phyloP scores from a whole-genome alignment of 2,113 vertebrate species.

The Platanista minor region DNA sequence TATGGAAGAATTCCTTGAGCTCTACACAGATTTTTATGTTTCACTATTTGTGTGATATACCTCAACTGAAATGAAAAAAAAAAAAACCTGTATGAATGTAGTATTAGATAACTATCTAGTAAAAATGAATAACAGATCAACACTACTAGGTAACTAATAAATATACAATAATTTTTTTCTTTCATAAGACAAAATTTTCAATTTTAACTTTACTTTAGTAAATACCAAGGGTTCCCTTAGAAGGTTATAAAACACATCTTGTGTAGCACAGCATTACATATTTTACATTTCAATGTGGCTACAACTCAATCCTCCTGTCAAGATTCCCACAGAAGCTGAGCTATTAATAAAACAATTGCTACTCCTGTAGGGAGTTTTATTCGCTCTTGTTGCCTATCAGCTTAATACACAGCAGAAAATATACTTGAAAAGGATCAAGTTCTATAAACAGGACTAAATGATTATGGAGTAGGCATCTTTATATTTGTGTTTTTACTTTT shows the following conservation, averaged over 20 bases:
- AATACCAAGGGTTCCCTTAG: not conserved
- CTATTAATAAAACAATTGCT: constrained; percentile 34
- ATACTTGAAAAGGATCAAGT: constrained; percentile 47
- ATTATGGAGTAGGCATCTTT: constrained; percentile 54
- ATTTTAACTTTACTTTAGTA: not conserved
- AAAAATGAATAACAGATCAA: not conserved
- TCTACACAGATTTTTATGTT: not conserved
- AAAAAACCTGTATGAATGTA: too few relatives aligned
- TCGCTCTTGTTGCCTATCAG: not conserved
- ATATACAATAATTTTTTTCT: not conserved
- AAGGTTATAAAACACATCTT: not conserved
- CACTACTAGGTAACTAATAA: not conserved
- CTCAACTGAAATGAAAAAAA: not conserved
- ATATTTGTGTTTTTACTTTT: constrained; percentile 48
- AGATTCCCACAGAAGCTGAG: not conserved
- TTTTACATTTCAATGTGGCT: not conserved
- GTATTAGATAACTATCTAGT: not conserved
- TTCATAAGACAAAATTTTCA: not conserved
- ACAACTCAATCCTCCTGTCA: not conserved
- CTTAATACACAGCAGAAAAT: constrained; percentile 21
- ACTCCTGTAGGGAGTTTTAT: not conserved
- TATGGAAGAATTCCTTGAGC: not conserved
- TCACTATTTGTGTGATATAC: not conserved
- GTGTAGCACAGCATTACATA: not conserved
- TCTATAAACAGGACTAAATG: constrained; percentile 53